Conservation (phyloP, 2,888 invertebrate species). For the Helleia helle region DNA sequence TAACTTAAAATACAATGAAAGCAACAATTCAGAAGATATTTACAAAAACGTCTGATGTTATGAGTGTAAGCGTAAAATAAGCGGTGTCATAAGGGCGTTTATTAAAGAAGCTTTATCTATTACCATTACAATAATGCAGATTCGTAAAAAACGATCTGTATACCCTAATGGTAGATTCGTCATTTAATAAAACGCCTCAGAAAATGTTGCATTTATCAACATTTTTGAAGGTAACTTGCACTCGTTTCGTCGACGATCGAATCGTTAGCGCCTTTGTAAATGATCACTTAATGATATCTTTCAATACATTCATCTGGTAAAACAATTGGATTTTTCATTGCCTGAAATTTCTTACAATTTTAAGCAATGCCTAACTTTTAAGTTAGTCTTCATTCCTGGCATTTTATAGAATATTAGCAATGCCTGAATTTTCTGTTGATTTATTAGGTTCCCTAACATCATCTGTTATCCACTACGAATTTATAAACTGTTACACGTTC, state of each 20-base stretch:
- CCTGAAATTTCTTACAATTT: neutral
- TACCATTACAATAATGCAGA: conserved; percentile 34
- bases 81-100: conserved; percentile 16
- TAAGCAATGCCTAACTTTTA: neutral
- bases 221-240: conserved; percentile 66
- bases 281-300: conserved; percentile 3
- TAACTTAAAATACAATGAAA: neutral
- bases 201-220: conserved; percentile 69
- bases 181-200: conserved; percentile 61
- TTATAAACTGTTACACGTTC: neutral
- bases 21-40: conserved; percentile 8
- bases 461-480: no score
- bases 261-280: neutral
- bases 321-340: no score
- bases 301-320: no score
- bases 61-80: conserved; percentile 8
- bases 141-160: conserved; percentile 34
- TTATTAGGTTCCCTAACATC: no score
- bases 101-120: conserved; percentile 18
- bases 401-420: no score
- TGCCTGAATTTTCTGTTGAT: no score
- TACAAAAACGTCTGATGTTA: conserved; percentile 9
- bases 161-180: conserved; percentile 42
- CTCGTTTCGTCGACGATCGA: neutral
- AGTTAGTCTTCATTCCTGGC: no score